These are phyloP conservation scores for Carapus acus DNA, from an alignment of 2,797 vertebrate genomes.

Conservation along the genomic window DNA sequence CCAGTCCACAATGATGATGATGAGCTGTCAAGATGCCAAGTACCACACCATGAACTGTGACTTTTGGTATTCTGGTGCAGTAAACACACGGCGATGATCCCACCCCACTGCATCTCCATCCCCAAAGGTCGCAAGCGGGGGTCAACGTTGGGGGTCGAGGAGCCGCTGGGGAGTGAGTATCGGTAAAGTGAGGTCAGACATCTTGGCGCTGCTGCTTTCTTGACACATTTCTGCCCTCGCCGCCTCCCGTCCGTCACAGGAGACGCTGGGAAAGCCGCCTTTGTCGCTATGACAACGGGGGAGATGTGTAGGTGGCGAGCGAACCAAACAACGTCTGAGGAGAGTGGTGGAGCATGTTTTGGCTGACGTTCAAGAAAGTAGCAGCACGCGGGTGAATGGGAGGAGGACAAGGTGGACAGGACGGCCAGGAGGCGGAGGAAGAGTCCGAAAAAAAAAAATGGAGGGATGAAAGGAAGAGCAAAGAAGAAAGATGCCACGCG, in stretches of 20 bases:
- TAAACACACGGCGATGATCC: conserved; percentile 28
- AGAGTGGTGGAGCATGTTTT: too few relatives aligned
- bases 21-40: too few relatives aligned
- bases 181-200: conserved; percentile 30
- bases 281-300: conserved; percentile 42
- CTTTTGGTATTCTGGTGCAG: too few relatives aligned
- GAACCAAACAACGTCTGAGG: too few relatives aligned
- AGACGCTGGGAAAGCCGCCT: conserved; percentile 40
- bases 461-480: conserved; percentile 55
- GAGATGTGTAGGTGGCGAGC: too few relatives aligned
- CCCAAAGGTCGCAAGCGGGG: conserved; percentile 44
- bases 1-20: too few relatives aligned
- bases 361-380: too few relatives aligned
- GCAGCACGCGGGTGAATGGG: too few relatives aligned
- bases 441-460: conserved; percentile 13
- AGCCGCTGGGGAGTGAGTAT: conserved; percentile 47
- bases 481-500: conserved; percentile 54
- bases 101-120: conserved; percentile 38
- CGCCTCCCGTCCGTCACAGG: conserved; percentile 53
- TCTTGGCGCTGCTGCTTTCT: conserved; percentile 26
- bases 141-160: conserved; percentile 35
- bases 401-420: too few relatives aligned
- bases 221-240: conserved; percentile 48
- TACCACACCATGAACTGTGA: too few relatives aligned
- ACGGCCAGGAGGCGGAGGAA: conserved; percentile 28